Conservation (phyloP, 2,797 vertebrate species). For the Pelochelys cantorii region DNA sequence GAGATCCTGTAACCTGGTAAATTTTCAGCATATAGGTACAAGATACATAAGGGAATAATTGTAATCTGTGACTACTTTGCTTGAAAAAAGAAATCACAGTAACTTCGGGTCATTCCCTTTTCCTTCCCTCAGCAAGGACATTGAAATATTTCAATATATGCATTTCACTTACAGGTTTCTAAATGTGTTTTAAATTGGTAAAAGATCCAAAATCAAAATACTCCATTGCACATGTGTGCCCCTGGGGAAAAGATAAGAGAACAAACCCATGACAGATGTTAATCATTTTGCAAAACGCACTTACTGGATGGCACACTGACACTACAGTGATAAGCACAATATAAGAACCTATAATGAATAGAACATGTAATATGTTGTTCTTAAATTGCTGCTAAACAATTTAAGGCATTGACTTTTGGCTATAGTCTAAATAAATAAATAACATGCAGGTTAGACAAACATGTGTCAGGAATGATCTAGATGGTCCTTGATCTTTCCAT, state of each 20-base stretch:
- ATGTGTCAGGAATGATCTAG: too few species aligned
- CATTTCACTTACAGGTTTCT: constrained; percentile 14
- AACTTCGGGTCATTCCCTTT: constrained; percentile 4
- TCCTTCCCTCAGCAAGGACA: constrained; percentile 1
- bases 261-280: neutral
- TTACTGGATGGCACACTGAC: neutral
- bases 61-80: constrained; percentile 14
- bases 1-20: constrained; percentile 11
- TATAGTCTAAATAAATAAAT: neutral
- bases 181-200: neutral
- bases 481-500: too few species aligned
- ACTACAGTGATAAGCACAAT: neutral
- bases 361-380: neutral
- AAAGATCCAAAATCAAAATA: neutral
- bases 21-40: constrained; percentile 38
- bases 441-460: neutral
- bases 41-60: constrained; percentile 46
- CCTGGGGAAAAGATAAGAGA: neutral
- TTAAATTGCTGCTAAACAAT: neutral
- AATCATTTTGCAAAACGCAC: neutral
- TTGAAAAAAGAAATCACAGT: constrained; percentile 59
- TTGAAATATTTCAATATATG: constrained; percentile 24
- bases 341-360: neutral
- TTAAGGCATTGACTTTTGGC: neutral
- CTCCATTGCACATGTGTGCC: neutral